These are phyloP conservation scores for Silvanus unidentatus DNA, from an alignment of 2,888 invertebrate genomes.

Conservation along the genomic window DNA sequence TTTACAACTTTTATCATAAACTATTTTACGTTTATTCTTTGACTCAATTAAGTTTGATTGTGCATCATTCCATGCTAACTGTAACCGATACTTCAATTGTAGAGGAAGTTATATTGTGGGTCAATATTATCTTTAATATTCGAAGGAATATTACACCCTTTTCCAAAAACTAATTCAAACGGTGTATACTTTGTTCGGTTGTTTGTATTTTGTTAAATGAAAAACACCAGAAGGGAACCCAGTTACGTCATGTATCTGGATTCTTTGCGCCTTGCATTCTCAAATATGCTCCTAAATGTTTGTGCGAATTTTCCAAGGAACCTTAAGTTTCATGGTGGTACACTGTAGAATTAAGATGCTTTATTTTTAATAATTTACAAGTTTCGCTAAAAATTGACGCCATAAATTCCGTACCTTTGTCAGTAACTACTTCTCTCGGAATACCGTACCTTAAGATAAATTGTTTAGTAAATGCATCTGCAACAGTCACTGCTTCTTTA, in stretches of 20 bases:
- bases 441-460: slow-evolving; percentile 20
- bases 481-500: slow-evolving; percentile 12
- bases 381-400: slow-evolving; percentile 12
- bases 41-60: too few relatives aligned
- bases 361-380: slow-evolving; percentile 16
- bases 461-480: slow-evolving; percentile 17
- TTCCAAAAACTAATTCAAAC: slow-evolving; percentile 8
- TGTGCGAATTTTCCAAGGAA: slow-evolving; percentile 16
- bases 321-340: slow-evolving; percentile 16
- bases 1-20: too few relatives aligned
- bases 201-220: slow-evolving; percentile 9
- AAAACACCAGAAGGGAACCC: slow-evolving; percentile 10
- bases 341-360: slow-evolving; percentile 15
- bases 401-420: slow-evolving; percentile 19
- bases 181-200: slow-evolving; percentile 4
- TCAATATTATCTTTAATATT: too few relatives aligned
- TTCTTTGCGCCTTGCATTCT: slow-evolving; percentile 6
- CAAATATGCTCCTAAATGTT: slow-evolving; percentile 9
- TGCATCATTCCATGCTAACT: too few relatives aligned
- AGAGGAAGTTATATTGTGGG: too few relatives aligned
- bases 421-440: slow-evolving; percentile 15
- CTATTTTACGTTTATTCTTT: too few relatives aligned
- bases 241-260: slow-evolving; percentile 9
- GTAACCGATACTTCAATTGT: too few relatives aligned
- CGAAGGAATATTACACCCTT: slow-evolving; percentile 5